These are phyloP conservation scores for Chrysotoxum bicinctum DNA, from an alignment of 2,888 invertebrate genomes.

Conservation along the genomic window DNA sequence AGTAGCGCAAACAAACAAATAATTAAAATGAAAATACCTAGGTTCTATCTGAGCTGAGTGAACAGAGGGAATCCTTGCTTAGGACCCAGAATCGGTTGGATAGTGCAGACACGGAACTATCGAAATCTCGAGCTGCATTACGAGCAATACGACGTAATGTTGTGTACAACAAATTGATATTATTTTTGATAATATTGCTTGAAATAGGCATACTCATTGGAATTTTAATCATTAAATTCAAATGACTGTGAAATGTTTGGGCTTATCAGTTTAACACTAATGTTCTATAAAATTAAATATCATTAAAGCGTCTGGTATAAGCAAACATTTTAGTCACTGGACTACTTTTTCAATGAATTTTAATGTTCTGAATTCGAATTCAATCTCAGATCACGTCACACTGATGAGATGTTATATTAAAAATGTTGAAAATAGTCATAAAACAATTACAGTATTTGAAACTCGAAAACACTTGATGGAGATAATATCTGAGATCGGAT, in stretches of 20 bases:
- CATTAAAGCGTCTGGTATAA: neutral
- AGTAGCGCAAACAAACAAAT: neutral
- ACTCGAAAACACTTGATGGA: too few species aligned
- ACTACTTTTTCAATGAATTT: too few species aligned
- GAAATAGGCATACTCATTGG: constrained; percentile 86
- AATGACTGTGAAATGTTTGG: constrained; percentile 71
- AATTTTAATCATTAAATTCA: constrained; percentile 85
- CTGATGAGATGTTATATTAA: too few species aligned
- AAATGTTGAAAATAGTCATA: too few species aligned
- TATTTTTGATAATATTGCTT: constrained; percentile 88
- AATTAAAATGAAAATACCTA: constrained; percentile 62
- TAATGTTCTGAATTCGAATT: too few species aligned
- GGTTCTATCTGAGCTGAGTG: constrained; percentile 89
- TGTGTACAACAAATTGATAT: constrained; percentile 88
- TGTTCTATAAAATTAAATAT: neutral
- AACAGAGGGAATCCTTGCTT: constrained; percentile 88
- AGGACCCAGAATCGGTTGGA: constrained; percentile 86
- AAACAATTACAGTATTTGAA: too few species aligned
- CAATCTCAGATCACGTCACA: too few species aligned
- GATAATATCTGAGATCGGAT: too few species aligned
- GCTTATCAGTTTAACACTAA: neutral
- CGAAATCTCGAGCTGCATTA: constrained; percentile 85
- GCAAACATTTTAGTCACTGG: too few species aligned
- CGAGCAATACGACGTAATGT: constrained; percentile 87
- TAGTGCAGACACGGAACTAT: constrained; percentile 88